Conservation (phyloP, 2,113 vertebrate genomes). For the Hiodon alosoides region DNA sequence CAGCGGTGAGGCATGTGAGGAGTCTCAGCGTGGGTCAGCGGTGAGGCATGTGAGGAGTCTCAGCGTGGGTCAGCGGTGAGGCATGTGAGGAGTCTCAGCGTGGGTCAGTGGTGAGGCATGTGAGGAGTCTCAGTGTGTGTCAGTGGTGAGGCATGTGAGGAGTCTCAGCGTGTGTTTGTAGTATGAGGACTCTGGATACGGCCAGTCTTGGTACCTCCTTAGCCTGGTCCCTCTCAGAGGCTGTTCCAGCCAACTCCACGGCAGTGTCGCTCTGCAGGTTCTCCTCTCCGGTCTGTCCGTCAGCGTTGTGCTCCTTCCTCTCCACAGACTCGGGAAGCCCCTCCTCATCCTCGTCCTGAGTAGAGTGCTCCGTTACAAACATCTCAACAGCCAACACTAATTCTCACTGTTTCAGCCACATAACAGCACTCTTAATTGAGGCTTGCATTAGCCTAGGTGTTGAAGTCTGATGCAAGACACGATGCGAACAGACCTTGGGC, state of each 20-base stretch:
- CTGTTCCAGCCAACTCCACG: conserved; percentile 81
- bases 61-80: no score
- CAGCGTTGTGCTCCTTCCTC: conserved; percentile 74
- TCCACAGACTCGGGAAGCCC: conserved; percentile 59
- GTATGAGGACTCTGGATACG: neutral
- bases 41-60: no score
- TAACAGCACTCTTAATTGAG: neutral
- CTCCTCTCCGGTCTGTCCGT: conserved; percentile 78
- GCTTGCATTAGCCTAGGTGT: neutral
- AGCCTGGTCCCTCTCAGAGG: conserved; percentile 76
- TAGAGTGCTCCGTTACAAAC: conserved; percentile 56
- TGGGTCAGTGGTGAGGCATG: no score
- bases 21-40: no score
- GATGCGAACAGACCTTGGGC: conserved; percentile 66
- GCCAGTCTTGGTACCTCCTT: conserved; percentile 72
- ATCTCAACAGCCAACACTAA: no score
- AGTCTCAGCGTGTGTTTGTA: no score
- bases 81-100: neutral
- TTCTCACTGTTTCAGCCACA: no score
- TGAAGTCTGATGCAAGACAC: neutral
- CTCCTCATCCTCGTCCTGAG: conserved; percentile 53
- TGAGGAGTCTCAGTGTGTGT: no score
- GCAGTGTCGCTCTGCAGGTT: conserved; percentile 83
- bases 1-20: neutral
- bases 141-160: neutral